Base-by-base conservation (phyloP, 2,113 vertebrate species). In the Nestor notabilis region DNA sequence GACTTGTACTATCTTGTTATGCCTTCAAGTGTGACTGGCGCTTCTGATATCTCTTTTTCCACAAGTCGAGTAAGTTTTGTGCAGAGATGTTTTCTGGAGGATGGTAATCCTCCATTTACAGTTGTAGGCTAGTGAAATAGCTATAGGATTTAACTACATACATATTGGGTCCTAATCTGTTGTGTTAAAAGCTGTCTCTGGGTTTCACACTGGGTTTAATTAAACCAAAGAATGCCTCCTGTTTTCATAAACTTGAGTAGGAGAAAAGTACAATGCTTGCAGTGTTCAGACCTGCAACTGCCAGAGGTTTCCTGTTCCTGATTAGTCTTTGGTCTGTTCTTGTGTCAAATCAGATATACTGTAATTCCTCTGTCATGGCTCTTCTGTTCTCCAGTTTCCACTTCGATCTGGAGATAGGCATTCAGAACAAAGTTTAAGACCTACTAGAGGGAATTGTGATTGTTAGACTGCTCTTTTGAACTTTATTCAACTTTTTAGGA, bases 331-430 rank as follows among this genome's bases (percentile, higher is more conserved):
- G 84, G 84, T 83, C 71, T 81, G 56, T 29, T 87, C 58, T 72
- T 79, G 44, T 92, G 69, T 95, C 87, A 87, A 76, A 92, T 96
- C 83, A 87, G 91, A 92, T 92, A 91, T 7, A 53, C 50, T 83
- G 60, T 55, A 71, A 91, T 89, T 41, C 7, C 43, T 77, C 72
- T 95, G 49, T 79, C 47, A 7, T 2, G 2, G 44, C 56, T 92
- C 37, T 64, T 84, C 77, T 92, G 46, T 44, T 92, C 85, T 94
- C 65, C 18, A 21, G 35, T 85, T 92, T 93, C 89, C 77, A 52
- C 35, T 92, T 55, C 71, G 77, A 91, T 90, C 61, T 76, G 60
- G 24, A 89, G 92, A 83, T 71, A 82, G 39, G 23, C 58, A 50
- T 68, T 93, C 65, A 76, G 90, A 89, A 66, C 16, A 77, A 87